Evolutionary conservation across 2,113 vertebrate species (phyloP), one percentile per base, ranked within the genome.

Genomic region (Cephalophus harveyi): DNA sequence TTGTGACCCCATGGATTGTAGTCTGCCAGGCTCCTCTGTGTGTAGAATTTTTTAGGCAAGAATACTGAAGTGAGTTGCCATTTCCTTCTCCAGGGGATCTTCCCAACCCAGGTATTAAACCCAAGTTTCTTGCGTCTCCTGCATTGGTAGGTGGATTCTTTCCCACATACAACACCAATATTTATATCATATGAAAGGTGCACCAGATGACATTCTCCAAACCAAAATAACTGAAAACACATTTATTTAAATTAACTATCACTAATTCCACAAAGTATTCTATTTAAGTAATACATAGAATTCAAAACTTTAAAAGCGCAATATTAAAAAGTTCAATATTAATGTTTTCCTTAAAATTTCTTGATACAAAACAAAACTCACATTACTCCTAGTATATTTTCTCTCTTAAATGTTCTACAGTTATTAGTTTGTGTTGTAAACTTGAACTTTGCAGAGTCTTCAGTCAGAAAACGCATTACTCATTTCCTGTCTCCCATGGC

Each of bases 361-460:
- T 5, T 33, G 33, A 3, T 13, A 25, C 0, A 59, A 30, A 16
- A n/a, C 0, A 78, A 33, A 19, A 67, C 5, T 57, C 2, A 78
- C 36, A 25, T 64, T 88, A 59, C 14, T 50, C 1, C 11, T 54
- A 46, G 2, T 27, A 36, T 40, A 52, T 33, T 36, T 19, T n/a
- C 2, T 8, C 36, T 50, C 60, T 71, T 52, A 2, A 67, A 10
- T 50, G 33, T 86, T 87, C 46, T 74, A 59, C 14, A 48, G 7
- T 52, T 74, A 55, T 36, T 62, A 8, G 3, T 59, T 91, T 78
- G 5, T 40, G 55, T 43, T 81, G 8, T 43, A 23, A 52, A 16
- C 3, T 55, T 85, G 40, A 94, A 82, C 2, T 86, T 46, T 46
- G 9, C 6, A 64, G n/a, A 43, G 40, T 83, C 30, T 87, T 87